phyloP scores from a whole-genome alignment of 1,140 invertebrate genomes.

The Caligus rogercresseyi region DNA sequence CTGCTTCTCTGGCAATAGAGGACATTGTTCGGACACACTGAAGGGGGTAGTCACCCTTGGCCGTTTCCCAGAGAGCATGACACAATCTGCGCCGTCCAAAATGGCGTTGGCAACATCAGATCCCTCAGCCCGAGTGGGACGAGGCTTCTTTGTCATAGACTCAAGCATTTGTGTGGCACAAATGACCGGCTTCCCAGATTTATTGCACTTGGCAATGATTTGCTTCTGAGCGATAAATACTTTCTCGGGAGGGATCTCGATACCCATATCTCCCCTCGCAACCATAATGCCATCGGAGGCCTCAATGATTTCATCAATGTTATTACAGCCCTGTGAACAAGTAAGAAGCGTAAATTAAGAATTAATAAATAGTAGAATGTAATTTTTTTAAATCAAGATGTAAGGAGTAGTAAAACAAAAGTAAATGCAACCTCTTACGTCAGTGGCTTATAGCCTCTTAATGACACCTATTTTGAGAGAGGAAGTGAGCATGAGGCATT shows the following conservation, averaged over 20 bases:
- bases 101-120: constrained; percentile 96
- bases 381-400: too few relatives aligned
- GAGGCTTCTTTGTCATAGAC: constrained; percentile 91
- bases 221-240: constrained; percentile 95
- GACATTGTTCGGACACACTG: constrained; percentile 88
- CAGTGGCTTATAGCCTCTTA: too few relatives aligned
- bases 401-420: too few relatives aligned
- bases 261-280: constrained; percentile 84
- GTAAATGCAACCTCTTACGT: too few relatives aligned
- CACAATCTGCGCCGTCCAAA: constrained; percentile 90
- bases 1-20: constrained; percentile 91
- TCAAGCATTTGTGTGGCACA: constrained; percentile 97
- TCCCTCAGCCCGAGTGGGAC: constrained; percentile 84
- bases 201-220: constrained; percentile 83
- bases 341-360: too few relatives aligned
- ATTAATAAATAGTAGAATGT: too few relatives aligned
- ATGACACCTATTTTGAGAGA: too few relatives aligned
- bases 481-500: too few relatives aligned
- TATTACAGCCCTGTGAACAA: constrained; percentile 85
- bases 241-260: constrained; percentile 96
- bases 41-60: constrained; percentile 86
- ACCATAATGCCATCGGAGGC: constrained; percentile 93
- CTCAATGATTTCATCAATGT: constrained; percentile 82
- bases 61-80: constrained; percentile 98
- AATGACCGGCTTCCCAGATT: constrained; percentile 83